phyloP scores from a whole-genome alignment of 1,140 invertebrate species.

The Teleopsis dalmanni region DNA sequence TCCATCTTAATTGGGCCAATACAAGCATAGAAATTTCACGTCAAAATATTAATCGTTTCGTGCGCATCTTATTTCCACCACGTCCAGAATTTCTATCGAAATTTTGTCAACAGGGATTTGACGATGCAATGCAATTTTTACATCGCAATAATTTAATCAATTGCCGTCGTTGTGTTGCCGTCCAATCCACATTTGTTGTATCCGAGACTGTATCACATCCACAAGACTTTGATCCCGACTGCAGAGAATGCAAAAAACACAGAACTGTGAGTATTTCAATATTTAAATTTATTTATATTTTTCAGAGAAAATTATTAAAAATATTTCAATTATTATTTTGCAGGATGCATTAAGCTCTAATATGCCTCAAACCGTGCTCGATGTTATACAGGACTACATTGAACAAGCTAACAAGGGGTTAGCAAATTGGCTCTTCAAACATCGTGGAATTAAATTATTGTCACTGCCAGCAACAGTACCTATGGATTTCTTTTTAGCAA shows the following conservation, averaged over 20 bases:
- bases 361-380: slow-evolving; percentile 75
- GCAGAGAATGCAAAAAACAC: slow-evolving; percentile 73
- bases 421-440: slow-evolving; percentile 82
- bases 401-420: slow-evolving; percentile 84
- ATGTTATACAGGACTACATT: slow-evolving; percentile 85
- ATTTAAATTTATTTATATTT: neutral
- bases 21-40: slow-evolving; percentile 90
- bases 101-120: slow-evolving; percentile 97
- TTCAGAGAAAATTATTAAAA: neutral
- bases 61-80: slow-evolving; percentile 88
- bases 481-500: slow-evolving; percentile 75
- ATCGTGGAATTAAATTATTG: slow-evolving; percentile 69
- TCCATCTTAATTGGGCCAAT: slow-evolving; percentile 85
- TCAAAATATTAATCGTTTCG: slow-evolving; percentile 87
- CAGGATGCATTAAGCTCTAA: slow-evolving; percentile 82
- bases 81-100: slow-evolving; percentile 85
- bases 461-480: slow-evolving; percentile 78
- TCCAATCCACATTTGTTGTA: slow-evolving; percentile 72
- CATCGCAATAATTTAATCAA: slow-evolving; percentile 85
- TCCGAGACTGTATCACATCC: slow-evolving; percentile 56
- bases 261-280: slow-evolving; percentile 56
- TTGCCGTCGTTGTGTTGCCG: slow-evolving; percentile 73
- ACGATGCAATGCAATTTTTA: slow-evolving; percentile 88
- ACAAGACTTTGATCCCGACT: slow-evolving; percentile 72
- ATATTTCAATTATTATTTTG: slow-evolving; percentile 18